Percentiles rank a stretch among this genome's conserved stretches.
Conservation (phyloP, 2,888 invertebrate species). For the Cantharis nigra region DNA sequence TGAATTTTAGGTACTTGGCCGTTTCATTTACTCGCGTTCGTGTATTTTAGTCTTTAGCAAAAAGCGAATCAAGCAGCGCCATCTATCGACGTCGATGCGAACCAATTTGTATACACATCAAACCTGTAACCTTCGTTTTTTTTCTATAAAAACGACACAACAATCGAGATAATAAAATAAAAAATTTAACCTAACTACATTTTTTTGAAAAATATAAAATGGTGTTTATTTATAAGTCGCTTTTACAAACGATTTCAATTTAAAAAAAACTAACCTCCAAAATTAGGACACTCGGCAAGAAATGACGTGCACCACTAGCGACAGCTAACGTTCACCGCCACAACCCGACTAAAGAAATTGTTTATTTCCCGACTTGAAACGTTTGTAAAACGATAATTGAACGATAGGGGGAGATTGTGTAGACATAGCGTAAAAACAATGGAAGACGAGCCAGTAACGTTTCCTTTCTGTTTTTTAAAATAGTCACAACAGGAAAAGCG, state of each 20-base stretch:
- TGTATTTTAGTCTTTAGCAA: neutral
- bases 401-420: slow-evolving; percentile 4
- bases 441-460: neutral
- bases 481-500: neutral
- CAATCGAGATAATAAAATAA: neutral
- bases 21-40: neutral
- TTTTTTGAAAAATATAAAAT: neutral
- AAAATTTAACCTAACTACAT: neutral
- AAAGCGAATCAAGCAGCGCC: neutral
- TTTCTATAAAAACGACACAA: neutral
- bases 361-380: neutral
- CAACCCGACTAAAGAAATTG: neutral
- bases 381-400: slow-evolving; percentile 5
- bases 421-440: neutral
- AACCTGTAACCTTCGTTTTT: neutral
- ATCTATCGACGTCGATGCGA: neutral
- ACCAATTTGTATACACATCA: neutral
- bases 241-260: neutral
- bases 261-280: neutral
- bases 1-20: neutral
- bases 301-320: neutral
- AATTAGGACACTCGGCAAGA: neutral
- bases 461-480: neutral
- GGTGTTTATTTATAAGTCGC: neutral
- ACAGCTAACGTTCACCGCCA: neutral